A percentile compares a stretch with the other conserved stretches of the same genome.
These are phyloP conservation scores for Zosterops hypoxanthus DNA, from an alignment of 2,113 vertebrate genomes.

Conservation along the genomic window DNA sequence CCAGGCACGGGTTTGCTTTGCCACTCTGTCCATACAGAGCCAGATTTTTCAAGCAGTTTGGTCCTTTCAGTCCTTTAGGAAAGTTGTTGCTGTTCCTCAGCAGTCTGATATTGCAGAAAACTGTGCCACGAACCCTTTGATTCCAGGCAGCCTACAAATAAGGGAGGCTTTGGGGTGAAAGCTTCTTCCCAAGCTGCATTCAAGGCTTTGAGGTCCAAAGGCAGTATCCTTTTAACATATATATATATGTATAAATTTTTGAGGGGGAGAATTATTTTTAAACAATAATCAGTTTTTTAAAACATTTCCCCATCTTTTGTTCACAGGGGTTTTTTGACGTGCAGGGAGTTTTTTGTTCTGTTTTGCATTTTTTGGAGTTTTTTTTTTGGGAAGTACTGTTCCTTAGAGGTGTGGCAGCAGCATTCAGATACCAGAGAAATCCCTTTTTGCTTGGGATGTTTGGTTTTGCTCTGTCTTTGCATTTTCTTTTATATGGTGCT, in stretches of 20 bases:
- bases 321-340: not conserved
- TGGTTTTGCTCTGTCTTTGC: not conserved
- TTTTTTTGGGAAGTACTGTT: not conserved
- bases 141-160: not conserved
- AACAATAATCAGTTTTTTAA: not conserved
- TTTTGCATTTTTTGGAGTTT: not conserved
- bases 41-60: not conserved
- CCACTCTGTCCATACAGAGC: accelerated
- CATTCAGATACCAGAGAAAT: not conserved
- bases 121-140: not conserved
- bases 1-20: not conserved
- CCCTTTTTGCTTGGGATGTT: not conserved
- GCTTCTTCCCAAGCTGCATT: not conserved
- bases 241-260: too few species aligned
- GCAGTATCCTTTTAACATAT: not conserved
- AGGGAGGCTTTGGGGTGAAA: not conserved
- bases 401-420: not conserved
- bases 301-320: not conserved
- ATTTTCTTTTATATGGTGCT: not conserved
- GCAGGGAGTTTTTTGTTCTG: not conserved
- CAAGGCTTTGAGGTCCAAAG: not conserved
- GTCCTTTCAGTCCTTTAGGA: not conserved
- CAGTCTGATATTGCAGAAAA: not conserved
- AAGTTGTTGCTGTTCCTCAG: not conserved
- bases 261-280: not conserved